Base-by-base conservation (phyloP, 2,797 vertebrate genomes). In the Chanos chanos region DNA sequence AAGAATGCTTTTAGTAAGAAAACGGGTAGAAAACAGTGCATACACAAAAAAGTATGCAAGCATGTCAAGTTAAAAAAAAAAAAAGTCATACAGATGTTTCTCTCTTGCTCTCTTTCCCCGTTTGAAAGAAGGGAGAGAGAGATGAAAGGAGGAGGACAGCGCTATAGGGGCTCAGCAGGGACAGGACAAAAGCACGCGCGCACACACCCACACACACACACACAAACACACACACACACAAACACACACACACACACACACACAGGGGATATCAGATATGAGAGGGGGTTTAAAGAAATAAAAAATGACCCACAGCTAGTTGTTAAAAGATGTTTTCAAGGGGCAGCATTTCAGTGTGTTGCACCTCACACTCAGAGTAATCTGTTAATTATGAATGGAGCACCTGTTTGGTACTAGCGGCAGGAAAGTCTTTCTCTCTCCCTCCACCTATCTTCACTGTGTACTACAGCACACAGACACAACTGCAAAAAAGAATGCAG, bases 331-430 rank as follows among this genome's bases (percentile, higher is more conserved):
- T 5, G 73, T 69, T 75, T 78, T 77, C 71, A 40, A 71, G 80
- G 79, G 82, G 71, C 77, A 77, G 76, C 22, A 68, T 74, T 79
- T 68, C 80, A 73, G 76, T 79, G 75, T 73, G 43, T 62, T 28
- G 34, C 50, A 54, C 47, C 8, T 36, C 13, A 31, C 34, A 33
- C 51, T 64, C 80, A 84, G 86, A 86, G 82, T 75, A 83, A 77
- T 72, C 81, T 79, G 81, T 86, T 81, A 85, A 83, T 85, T 84
- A 85, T 84, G 82, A 82, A 81, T 71, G 60, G 22, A 45, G 30
- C 47, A 57, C 8, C 64, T 12, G 27, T 56, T 81, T 81, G 83
- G 86, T 75, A 83, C 81, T 73, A 64, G 22, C 64, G 40, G 72
- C 75, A 40, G 39, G 15, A 61, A 39, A 33, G 27, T 43, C 25